phyloP scores from a whole-genome alignment of 2,888 invertebrate species.

The Nomada goodeniana region DNA sequence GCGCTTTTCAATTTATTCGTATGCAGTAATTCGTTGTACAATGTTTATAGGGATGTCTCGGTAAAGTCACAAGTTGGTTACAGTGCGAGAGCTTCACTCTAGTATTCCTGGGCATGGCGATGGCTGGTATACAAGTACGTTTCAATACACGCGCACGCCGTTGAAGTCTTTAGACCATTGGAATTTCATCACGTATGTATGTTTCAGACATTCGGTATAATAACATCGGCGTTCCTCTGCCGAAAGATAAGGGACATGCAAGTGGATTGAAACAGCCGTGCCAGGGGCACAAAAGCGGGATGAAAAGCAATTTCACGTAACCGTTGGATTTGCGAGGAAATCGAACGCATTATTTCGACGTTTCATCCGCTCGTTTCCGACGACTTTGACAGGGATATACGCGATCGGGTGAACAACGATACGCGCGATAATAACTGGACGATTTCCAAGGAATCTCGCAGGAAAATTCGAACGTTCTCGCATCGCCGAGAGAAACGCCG shows the following conservation, averaged over 20 bases:
- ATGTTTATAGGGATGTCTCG: conserved; percentile 84
- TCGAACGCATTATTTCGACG: conserved; percentile 9
- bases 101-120: conserved; percentile 83
- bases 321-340: conserved; percentile 18
- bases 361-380: conserved; percentile 15
- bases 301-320: conserved; percentile 17
- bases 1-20: too few relatives aligned
- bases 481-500: neutral
- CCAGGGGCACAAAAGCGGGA: conserved; percentile 7
- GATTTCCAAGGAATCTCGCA: neutral
- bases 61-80: conserved; percentile 83
- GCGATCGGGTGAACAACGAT: conserved; percentile 20
- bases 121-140: conserved; percentile 80
- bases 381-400: neutral
- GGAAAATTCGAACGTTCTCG: neutral
- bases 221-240: conserved; percentile 79
- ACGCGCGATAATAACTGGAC: conserved; percentile 36
- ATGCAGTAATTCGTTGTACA: neutral
- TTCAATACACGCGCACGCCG: neutral
- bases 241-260: conserved; percentile 75
- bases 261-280: conserved; percentile 56
- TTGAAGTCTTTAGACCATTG: too few relatives aligned
- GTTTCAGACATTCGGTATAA: conserved; percentile 77
- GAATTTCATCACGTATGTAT: conserved; percentile 14
- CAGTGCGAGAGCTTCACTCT: conserved; percentile 83